These are phyloP conservation scores for Hippoglossus stenolepis DNA, from an alignment of 2,113 vertebrate species.

Conservation along the genomic window DNA sequence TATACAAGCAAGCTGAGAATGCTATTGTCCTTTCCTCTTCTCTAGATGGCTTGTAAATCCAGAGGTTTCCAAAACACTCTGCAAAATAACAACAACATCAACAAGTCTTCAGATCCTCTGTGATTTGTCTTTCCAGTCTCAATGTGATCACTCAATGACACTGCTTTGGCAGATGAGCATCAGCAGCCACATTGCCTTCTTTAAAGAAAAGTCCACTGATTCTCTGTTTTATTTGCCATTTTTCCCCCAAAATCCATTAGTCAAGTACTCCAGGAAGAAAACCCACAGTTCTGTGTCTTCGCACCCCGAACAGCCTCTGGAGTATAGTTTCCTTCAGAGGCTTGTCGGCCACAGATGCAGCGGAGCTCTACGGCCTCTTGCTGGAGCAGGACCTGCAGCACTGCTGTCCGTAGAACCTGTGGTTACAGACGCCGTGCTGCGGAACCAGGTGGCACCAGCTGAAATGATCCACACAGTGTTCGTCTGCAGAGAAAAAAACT, in stretches of 20 bases:
- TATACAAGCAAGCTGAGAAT: constrained; percentile 47
- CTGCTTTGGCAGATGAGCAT: constrained; percentile 48
- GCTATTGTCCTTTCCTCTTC: constrained; percentile 49
- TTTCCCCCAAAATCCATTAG: constrained; percentile 51
- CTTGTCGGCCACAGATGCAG: background rate
- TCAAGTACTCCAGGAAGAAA: constrained; percentile 78
- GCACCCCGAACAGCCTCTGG: background rate
- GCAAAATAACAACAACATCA: constrained; percentile 49
- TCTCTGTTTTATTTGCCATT: background rate
- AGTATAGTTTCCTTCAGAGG: background rate
- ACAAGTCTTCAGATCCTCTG: constrained; percentile 29
- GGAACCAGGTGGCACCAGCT: constrained; percentile 95
- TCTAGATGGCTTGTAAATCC: constrained; percentile 63
- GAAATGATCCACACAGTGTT: constrained; percentile 91
- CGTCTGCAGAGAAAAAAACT: constrained; percentile 76
- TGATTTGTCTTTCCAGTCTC: constrained; percentile 57
- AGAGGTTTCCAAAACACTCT: constrained; percentile 46
- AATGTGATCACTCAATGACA: constrained; percentile 22
- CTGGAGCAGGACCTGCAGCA: constrained; percentile 94
- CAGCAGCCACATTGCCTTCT: constrained; percentile 31
- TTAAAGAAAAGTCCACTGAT: constrained; percentile 25
- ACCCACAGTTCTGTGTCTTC: constrained; percentile 57
- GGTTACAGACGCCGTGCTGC: constrained; percentile 94
- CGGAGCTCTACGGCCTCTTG: constrained; percentile 81
- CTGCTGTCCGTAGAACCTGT: constrained; percentile 96